Conservation (phyloP, 2,888 invertebrate species). For the Dryobotodes eremita region DNA sequence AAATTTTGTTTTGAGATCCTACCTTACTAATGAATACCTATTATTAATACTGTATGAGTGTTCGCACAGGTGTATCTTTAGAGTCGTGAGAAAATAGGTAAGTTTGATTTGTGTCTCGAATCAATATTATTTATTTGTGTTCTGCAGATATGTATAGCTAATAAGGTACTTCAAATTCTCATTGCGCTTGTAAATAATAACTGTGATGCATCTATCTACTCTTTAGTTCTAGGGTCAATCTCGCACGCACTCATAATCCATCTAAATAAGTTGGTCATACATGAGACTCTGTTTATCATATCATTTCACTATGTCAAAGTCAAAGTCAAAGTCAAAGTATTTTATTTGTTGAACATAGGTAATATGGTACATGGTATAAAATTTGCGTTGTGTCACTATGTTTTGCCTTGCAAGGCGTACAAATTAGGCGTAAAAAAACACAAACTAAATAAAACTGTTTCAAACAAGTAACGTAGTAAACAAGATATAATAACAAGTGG, state of each 20-base stretch:
- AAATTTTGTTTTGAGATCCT: conserved; percentile 42
- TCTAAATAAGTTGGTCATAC: not conserved
- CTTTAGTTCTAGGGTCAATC: too few relatives aligned
- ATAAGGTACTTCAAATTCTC: not conserved
- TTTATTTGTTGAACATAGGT: too few relatives aligned
- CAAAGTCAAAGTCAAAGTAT: too few relatives aligned
- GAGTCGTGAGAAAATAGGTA: not conserved
- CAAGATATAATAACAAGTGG: too few relatives aligned
- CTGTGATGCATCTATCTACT: not conserved
- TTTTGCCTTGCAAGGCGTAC: too few relatives aligned
- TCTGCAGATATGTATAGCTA: not conserved
- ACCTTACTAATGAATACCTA: conserved; percentile 20
- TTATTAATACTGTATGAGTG: not conserved
- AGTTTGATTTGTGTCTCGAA: not conserved
- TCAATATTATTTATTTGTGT: not conserved
- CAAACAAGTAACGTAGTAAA: too few relatives aligned
- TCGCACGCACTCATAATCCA: not conserved
- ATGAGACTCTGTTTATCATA: not conserved
- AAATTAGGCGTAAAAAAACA: too few relatives aligned
- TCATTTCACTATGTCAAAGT: not conserved
- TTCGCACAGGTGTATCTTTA: conserved; percentile 8
- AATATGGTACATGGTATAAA: too few relatives aligned
- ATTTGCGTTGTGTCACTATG: too few relatives aligned
- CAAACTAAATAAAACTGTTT: too few relatives aligned
- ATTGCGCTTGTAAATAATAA: not conserved